Evolutionary conservation across 2,888 invertebrate species (phyloP).

Genomic region (Sphaerophoria rueppellii): DNA sequence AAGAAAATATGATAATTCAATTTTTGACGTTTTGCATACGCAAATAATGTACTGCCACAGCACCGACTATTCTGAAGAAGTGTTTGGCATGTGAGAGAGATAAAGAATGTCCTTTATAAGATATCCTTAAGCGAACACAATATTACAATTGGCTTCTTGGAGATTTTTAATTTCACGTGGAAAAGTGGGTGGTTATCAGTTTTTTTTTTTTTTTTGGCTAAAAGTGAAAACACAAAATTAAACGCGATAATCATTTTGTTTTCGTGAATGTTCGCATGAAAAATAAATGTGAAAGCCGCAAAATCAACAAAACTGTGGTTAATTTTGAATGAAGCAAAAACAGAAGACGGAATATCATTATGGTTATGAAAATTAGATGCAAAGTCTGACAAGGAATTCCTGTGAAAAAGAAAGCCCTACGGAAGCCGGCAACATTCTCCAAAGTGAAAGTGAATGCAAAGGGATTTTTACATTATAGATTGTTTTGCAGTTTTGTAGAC

Average conservation of each 20-base stretch:
- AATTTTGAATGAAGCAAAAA: not conserved
- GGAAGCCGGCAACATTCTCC: not conserved
- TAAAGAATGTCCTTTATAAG: constrained; percentile 9
- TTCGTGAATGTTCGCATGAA: not conserved
- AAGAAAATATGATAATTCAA: constrained; percentile 48
- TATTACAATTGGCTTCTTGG: constrained; percentile 23
- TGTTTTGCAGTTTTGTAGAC: constrained; percentile 3
- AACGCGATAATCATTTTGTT: constrained; percentile 6
- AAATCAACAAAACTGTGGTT: not conserved
- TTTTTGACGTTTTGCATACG: constrained; percentile 58
- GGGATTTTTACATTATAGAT: not conserved
- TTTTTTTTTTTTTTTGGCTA: constrained; percentile 40
- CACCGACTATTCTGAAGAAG: not conserved
- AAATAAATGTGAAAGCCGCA: constrained; percentile 34
- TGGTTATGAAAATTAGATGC: constrained; percentile 62
- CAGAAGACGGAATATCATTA: constrained; percentile 62
- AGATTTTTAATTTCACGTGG: not conserved
- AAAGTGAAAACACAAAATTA: constrained; percentile 11
- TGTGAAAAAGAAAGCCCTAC: constrained; percentile 7
- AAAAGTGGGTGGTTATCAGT: constrained; percentile 5
- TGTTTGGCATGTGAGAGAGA: not conserved
- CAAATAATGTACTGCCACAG: constrained; percentile 34
- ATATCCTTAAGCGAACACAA: constrained; percentile 36
- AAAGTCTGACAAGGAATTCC: constrained; percentile 50
- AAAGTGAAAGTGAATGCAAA: not conserved